phyloP scores from a whole-genome alignment of 2,888 invertebrate species.

The Dynastes tityus region DNA sequence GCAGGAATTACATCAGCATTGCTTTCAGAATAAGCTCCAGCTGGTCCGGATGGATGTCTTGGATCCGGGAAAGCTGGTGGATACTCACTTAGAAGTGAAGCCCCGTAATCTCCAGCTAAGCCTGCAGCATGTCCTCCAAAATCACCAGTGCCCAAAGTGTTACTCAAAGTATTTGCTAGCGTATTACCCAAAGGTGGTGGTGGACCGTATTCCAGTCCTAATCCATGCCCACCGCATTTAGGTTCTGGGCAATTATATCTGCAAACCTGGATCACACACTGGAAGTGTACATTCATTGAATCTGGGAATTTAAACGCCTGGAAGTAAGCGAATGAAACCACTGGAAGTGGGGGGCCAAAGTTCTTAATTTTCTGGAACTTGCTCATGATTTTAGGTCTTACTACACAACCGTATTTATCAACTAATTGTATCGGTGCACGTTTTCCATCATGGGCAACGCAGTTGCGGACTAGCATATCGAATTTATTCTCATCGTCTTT shows the following conservation, averaged over 20 bases:
- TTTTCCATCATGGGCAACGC: constrained; percentile 95
- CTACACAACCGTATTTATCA: constrained; percentile 94
- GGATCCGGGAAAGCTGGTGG: constrained; percentile 91
- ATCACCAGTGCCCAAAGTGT: constrained; percentile 67
- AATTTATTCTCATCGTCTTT: constrained; percentile 97
- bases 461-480: constrained; percentile 95
- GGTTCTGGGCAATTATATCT: constrained; percentile 95
- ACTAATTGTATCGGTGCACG: constrained; percentile 94
- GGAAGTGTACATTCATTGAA: constrained; percentile 98
- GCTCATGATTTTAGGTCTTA: constrained; percentile 94
- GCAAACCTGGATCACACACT: constrained; percentile 96
- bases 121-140: constrained; percentile 69
- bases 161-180: constrained; percentile 58
- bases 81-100: constrained; percentile 77
- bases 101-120: constrained; percentile 79
- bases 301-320: constrained; percentile 98
- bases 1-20: constrained; percentile 86
- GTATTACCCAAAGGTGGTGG: constrained; percentile 71
- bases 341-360: constrained; percentile 94
- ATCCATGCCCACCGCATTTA: constrained; percentile 82
- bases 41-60: constrained; percentile 88
- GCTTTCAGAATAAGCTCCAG: constrained; percentile 88
- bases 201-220: constrained; percentile 79
- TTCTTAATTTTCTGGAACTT: constrained; percentile 97
- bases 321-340: constrained; percentile 96